Evolutionary conservation across 2,113 vertebrate species (phyloP), one percentile per base, ranked within the genome.

Genomic region (Camelus dromedarius): DNA sequence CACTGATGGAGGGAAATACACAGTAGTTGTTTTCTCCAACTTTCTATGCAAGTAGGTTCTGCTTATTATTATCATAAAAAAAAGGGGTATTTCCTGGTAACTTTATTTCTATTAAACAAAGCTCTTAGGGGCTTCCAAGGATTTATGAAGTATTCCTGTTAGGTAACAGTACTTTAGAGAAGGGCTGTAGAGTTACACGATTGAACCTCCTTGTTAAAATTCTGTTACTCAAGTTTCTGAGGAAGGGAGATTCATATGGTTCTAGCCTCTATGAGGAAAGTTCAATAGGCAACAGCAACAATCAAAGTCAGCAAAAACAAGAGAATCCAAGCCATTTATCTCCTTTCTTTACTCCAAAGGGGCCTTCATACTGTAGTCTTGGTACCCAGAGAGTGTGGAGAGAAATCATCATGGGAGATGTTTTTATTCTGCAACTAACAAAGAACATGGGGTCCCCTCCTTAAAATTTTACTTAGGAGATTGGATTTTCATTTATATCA

Each of bases 401-500:
- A 85, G 46, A 69, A 81, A 35, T 58, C 32, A 76, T 38, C 58
- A 48, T 38, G 22, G 28, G n/a, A 94, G 46, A 85, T 75, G 12
- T 38, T 18, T 86, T 89, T 86, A 89, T 67, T 77, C 60, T 72
- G 13, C 38, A 60, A 10, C 79, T 88, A 91, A 91, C 56, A 86
- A 89, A 80, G 38, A 88, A 72, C 54, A 77, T 26, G 9, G 30
- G 42, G 7, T 42, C 32, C 35, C 8, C 89, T 89, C 70, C 70
- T 91, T 66, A 80, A 79, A 82, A 38, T 69, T 86, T 82, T 89
- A 69, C 28, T 66, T 56, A 80, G 32, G 35, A 50, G 19, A 56
- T n/a, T 96, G 7, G 19, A 60, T 83, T 92, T 89, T 86, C 38
- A 89, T 12, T 93, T 95, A 79, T 56, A 73, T 73, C 28, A 92